Evolutionary conservation across 2,113 vertebrate genomes (phyloP).

Genomic region (Paradoxurus hermaphroditus): DNA sequence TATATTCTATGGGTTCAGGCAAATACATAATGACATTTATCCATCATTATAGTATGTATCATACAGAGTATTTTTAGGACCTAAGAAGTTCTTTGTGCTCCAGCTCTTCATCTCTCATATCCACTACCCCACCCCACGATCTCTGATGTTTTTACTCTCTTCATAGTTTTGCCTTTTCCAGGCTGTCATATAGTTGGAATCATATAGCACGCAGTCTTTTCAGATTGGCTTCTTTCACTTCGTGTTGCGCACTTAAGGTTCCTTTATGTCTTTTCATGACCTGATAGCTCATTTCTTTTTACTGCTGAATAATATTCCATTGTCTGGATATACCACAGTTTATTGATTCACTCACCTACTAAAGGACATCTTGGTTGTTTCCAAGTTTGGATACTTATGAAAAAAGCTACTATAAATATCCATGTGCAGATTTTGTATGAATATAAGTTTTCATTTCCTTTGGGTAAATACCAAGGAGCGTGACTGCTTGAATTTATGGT

Average conservation of each 20-base stretch:
- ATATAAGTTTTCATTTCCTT: not conserved
- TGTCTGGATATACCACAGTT: not conserved
- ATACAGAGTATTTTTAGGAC: not conserved
- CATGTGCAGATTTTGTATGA: not conserved
- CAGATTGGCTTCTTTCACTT: not conserved
- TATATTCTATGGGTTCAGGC: not conserved
- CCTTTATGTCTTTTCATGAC: not conserved
- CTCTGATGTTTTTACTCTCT: not conserved
- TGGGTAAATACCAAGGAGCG: not conserved
- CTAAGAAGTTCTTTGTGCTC: not conserved
- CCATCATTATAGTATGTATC: not conserved
- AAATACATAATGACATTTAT: not conserved
- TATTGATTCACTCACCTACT: not conserved
- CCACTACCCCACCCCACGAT: not conserved
- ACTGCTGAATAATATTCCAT: not conserved
- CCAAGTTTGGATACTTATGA: not conserved
- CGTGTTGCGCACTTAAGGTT: not conserved
- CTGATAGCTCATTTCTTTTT: not conserved
- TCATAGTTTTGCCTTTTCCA: not conserved
- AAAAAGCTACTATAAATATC: not conserved
- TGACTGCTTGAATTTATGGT: not conserved
- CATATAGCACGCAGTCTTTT: not conserved
- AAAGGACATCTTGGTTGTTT: not conserved
- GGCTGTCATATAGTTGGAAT: not conserved
- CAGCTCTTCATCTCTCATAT: not conserved